phyloP scores from a whole-genome alignment of 92 coral and sea anemone species.

The Umimayanthus chanpuru region DNA sequence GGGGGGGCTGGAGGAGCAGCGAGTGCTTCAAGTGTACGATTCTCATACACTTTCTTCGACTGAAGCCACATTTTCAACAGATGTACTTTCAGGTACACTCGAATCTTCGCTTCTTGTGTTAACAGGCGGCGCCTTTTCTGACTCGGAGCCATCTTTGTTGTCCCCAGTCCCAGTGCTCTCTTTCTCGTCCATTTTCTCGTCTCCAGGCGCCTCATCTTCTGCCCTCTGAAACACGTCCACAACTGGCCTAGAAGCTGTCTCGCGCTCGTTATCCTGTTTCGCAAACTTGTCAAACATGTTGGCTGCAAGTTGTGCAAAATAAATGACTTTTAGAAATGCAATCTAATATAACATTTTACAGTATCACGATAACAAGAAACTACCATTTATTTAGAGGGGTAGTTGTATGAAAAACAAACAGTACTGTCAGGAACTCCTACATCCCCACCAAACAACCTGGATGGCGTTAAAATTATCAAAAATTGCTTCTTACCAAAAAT shows the following conservation, averaged over 20 bases:
- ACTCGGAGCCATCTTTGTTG: not conserved
- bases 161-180: slow-evolving; percentile 37
- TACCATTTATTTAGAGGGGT: no score
- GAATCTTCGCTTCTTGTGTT: not conserved
- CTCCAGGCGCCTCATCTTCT: slow-evolving; percentile 63
- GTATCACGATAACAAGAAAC: no score
- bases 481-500: slow-evolving; percentile 74
- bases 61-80: not conserved
- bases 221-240: slow-evolving; percentile 58
- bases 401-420: no score
- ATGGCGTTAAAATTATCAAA: not conserved
- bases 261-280: slow-evolving; percentile 55
- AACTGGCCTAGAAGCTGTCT: slow-evolving; percentile 21
- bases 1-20: no score
- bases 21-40: not conserved
- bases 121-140: not conserved
- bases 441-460: no score
- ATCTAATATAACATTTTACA: no score
- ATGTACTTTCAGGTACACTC: not conserved
- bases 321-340: no score
- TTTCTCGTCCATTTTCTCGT: slow-evolving; percentile 50
- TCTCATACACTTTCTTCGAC: not conserved
- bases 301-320: slow-evolving; percentile 54
- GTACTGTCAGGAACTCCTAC: no score
- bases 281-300: slow-evolving; percentile 96